These are phyloP conservation scores for Drosophila guanche DNA, from an alignment of 1,140 invertebrate genomes.

Conservation along the genomic window DNA sequence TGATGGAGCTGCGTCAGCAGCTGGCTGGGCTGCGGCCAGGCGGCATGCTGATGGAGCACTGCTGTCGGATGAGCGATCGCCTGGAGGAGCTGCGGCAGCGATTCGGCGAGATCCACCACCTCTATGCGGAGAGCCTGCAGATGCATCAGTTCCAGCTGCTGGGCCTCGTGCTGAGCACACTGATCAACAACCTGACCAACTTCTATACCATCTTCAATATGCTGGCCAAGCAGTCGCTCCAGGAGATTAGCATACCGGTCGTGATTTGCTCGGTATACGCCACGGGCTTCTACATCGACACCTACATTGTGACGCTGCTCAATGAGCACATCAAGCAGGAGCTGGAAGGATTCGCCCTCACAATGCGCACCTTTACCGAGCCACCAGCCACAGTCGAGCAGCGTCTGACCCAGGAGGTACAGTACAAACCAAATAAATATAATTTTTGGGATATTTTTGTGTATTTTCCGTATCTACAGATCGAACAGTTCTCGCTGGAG, in stretches of 20 bases:
- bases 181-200: conserved; percentile 77
- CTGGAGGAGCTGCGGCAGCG: conserved; percentile 36
- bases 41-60: conserved; percentile 28
- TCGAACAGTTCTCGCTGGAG: conserved; percentile 65
- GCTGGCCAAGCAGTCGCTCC: conserved; percentile 54
- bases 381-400: conserved; percentile 12
- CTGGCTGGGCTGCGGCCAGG: background rate
- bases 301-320: conserved; percentile 67
- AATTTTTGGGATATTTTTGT: background rate
- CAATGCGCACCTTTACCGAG: conserved; percentile 52
- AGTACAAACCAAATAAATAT: background rate
- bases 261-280: conserved; percentile 58
- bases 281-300: conserved; percentile 70
- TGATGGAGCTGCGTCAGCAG: conserved; percentile 24
- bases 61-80: conserved; percentile 54
- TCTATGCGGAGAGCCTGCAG: conserved; percentile 53
- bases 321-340: conserved; percentile 70
- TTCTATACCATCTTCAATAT: conserved; percentile 71
- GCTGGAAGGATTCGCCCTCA: conserved; percentile 37
- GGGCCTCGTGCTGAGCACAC: conserved; percentile 65
- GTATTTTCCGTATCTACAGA: conserved; percentile 17
- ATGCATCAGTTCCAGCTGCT: conserved; percentile 74
- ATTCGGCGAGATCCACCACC: conserved; percentile 51
- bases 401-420: conserved; percentile 54
- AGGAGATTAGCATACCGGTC: conserved; percentile 45